Evolutionary conservation across 2,797 vertebrate genomes (phyloP).

Genomic region (Balearica regulorum): DNA sequence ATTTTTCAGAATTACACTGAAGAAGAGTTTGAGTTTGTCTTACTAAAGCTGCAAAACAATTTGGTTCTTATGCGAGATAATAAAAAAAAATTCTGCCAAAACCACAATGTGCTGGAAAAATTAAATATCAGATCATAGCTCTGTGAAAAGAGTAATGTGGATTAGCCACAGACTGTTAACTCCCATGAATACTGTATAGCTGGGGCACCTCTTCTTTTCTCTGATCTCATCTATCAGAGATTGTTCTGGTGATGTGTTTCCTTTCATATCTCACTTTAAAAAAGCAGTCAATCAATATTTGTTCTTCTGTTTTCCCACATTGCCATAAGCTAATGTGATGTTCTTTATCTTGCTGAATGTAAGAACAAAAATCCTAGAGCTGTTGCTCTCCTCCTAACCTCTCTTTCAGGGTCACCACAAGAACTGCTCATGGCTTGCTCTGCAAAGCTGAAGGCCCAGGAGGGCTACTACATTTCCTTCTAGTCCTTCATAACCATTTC

Average conservation of each 20-base stretch:
- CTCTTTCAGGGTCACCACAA: not conserved
- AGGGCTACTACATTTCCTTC: not conserved
- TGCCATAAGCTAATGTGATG: not conserved
- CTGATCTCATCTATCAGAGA: not conserved
- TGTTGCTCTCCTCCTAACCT: not conserved
- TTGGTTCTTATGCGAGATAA: not conserved
- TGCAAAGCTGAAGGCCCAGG: not conserved
- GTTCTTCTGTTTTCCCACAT: not conserved
- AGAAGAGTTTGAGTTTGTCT: slow-evolving; percentile 20
- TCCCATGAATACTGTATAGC: not conserved
- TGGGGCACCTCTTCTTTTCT: not conserved
- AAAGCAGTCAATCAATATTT: not conserved
- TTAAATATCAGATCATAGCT: not conserved
- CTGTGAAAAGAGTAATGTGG: not conserved
- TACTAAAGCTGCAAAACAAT: not conserved
- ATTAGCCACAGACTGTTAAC: slow-evolving; percentile 29
- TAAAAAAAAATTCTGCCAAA: slow-evolving; percentile 3
- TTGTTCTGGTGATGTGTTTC: not conserved
- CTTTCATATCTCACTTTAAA: not conserved
- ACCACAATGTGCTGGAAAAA: not conserved
- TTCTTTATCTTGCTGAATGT: not conserved
- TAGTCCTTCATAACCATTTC: not conserved
- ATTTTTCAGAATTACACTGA: slow-evolving; percentile 20
- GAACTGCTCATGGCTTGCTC: not conserved
- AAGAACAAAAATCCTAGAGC: not conserved